A percentile compares a stretch with the other conserved stretches of the same genome.
These are phyloP conservation scores for Eulacestoma nigropectus DNA, from an alignment of 2,113 vertebrate species.

Conservation along the genomic window DNA sequence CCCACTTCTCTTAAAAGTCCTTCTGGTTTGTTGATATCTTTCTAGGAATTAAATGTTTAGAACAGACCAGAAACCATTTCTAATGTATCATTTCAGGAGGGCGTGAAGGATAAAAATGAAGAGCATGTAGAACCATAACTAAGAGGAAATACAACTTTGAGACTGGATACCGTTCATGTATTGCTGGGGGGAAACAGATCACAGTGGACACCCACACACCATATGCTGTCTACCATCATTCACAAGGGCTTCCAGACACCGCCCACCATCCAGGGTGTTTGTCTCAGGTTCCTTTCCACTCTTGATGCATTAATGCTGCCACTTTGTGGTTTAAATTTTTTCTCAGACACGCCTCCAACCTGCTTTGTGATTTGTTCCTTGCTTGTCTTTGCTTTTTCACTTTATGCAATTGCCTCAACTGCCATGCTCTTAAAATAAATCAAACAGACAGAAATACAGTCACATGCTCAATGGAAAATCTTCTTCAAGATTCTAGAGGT, in stretches of 20 bases:
- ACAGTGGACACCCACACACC: constrained; percentile 12
- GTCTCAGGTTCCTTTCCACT: neutral
- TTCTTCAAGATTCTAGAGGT: neutral
- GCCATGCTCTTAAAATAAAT: neutral
- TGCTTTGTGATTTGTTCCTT: neutral
- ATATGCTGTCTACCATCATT: constrained; percentile 53
- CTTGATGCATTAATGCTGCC: constrained; percentile 15
- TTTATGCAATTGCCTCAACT: neutral
- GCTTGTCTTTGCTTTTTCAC: neutral
- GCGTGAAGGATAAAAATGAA: neutral
- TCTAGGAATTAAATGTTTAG: constrained; percentile 2
- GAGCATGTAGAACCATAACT: neutral
- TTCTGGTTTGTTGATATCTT: neutral
- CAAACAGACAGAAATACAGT: neutral
- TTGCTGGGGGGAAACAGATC: constrained; percentile 6
- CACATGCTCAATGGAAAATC: neutral
- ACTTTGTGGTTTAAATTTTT: constrained; percentile 22
- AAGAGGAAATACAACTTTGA: neutral
- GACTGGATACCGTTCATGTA: neutral
- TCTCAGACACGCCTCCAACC: neutral
- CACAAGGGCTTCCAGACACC: constrained; percentile 26
- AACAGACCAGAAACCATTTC: neutral
- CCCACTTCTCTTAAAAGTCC: neutral
- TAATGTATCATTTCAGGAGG: neutral
- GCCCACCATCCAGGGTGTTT: constrained; percentile 16